phyloP scores from a whole-genome alignment of 2,113 vertebrate species.

The Brachyhypopomus gauderio region DNA sequence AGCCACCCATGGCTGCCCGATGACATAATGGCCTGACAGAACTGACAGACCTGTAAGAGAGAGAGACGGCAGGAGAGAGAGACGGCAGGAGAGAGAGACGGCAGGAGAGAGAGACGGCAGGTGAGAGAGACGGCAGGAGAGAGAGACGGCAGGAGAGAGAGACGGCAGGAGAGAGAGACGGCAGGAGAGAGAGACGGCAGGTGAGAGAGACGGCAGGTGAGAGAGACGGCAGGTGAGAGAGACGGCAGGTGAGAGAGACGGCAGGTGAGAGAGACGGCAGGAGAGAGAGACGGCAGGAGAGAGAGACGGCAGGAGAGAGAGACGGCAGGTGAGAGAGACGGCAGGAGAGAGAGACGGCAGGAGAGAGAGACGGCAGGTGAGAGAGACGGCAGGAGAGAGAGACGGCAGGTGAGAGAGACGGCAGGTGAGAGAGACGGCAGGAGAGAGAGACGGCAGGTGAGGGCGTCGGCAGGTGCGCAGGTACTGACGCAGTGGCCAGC shows the following conservation, averaged over 20 bases:
- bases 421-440: constrained; percentile 46
- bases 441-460: constrained; percentile 24
- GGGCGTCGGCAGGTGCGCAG: constrained; percentile 40
- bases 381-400: constrained; percentile 4
- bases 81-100: constrained; percentile 32
- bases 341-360: constrained; percentile 3
- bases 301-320: constrained; percentile 29
- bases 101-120: too few relatives aligned
- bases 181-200: constrained; percentile 3
- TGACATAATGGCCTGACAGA: background rate
- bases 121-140: constrained; percentile 16
- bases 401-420: constrained; percentile 33
- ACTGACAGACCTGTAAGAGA: background rate
- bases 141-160: constrained; percentile 29
- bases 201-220: constrained; percentile 47
- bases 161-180: constrained; percentile 38
- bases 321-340: constrained; percentile 44
- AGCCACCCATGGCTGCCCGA: background rate
- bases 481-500: constrained; percentile 14
- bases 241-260: constrained; percentile 33
- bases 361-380: constrained; percentile 47
- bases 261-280: too few relatives aligned
- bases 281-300: constrained; percentile 16
- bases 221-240: constrained; percentile 1
- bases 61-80: constrained; percentile 4